phyloP scores from a whole-genome alignment of 2,113 vertebrate species.

The Heterocephalus glaber region DNA sequence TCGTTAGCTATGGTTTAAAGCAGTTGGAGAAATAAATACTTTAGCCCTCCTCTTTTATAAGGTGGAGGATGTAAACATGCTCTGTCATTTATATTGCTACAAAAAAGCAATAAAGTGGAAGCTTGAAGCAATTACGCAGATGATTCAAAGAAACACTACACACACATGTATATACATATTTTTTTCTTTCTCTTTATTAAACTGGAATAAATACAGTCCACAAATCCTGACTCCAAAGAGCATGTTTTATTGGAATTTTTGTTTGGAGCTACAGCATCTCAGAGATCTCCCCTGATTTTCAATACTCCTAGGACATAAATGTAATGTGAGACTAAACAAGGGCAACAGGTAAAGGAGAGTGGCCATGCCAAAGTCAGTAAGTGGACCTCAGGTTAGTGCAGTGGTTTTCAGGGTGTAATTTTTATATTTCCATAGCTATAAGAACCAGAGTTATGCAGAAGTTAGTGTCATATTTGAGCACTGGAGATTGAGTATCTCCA shows the following conservation, averaged over 20 bases:
- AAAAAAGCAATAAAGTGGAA: conserved; percentile 21
- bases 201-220: neutral
- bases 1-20: conserved; percentile 65
- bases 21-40: conserved; percentile 47
- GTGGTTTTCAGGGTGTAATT: neutral
- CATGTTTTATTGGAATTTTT: neutral
- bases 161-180: neutral
- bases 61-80: conserved; percentile 6
- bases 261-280: neutral
- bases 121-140: conserved; percentile 30
- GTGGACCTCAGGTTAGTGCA: neutral
- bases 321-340: neutral
- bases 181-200: neutral
- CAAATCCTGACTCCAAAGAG: neutral
- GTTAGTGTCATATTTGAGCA: neutral
- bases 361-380: neutral
- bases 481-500: neutral
- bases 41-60: conserved; percentile 54
- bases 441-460: neutral
- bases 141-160: neutral
- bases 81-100: conserved; percentile 46
- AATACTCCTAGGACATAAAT: neutral
- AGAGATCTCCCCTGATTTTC: neutral
- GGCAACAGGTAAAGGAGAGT: neutral
- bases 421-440: neutral